Evolutionary conservation across 2,888 invertebrate genomes (phyloP), one percentile per base, ranked within the genome.

Genomic region (Phragmatobia fuliginosa): DNA sequence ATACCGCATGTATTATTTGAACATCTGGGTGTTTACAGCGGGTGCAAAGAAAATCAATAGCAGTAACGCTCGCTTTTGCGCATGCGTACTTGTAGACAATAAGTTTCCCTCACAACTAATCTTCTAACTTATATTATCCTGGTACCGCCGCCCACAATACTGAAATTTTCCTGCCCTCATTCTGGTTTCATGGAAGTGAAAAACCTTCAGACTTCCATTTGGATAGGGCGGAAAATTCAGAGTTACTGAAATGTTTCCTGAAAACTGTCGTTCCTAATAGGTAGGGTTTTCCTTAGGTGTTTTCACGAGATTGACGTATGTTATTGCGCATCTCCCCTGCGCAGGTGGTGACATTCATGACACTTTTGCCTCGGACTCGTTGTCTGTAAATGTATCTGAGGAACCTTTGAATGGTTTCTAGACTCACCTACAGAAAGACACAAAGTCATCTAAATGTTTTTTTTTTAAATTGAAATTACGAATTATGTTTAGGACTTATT

Each of bases 131-230:
- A 67, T 94, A 89, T 1, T 31, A 66, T 67, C 94, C 93, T 94
- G 77, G 94, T 94, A 91, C 79, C 70, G 87, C 92, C 94, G 94
- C 94, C 94, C 94, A 94, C 94, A 94, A 92, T 77, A 84, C 92
- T 92, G 92, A 92, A 92, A 92, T 91, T 94, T 94, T 89, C 92
- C 90, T 92, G 92, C 93, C 94, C 92, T 94, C 90, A 88, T 87
- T 75, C 91, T 88, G 88, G 87, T 88, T 94, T 88, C 85, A 88
- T 90, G 90, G 92, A 90, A 85, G 83, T 86, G 80, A n/a, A 60
- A 89, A 61, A 62, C 90, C 90, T 91, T 88, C 21, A 2, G 64
- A 83, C 84, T 91, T 92, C 91, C 92, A 90, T 74, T n/a, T 70
- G 87, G 79, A 16, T 91, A 93, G 94, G 94, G 93, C 93, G 89